Conservation (phyloP, 2,797 vertebrate species). For the Pipistrellus pipistrellus region DNA sequence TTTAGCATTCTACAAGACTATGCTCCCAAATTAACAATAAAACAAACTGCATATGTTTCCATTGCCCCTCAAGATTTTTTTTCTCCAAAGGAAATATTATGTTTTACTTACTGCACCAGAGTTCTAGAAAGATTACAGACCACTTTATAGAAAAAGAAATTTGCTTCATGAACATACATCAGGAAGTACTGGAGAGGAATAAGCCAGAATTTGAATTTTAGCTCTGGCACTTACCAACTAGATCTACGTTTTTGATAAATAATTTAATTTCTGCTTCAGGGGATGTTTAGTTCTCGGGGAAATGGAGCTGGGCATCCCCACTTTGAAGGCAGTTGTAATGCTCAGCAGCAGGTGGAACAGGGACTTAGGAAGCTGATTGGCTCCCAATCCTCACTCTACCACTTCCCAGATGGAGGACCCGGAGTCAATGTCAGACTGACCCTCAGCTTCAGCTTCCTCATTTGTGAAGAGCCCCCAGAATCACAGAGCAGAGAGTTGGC, state of each 20-base stretch:
- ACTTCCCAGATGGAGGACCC: background rate
- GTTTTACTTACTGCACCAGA: constrained; percentile 5
- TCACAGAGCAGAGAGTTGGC: background rate
- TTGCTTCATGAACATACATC: constrained; percentile 15
- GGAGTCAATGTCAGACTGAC: background rate
- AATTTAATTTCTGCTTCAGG: background rate
- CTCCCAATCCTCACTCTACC: background rate
- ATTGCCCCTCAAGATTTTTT: background rate
- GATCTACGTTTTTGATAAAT: constrained; percentile 5
- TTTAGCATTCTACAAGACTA: background rate
- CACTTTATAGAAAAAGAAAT: constrained; percentile 29
- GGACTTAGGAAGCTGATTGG: background rate
- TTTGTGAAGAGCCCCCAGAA: background rate
- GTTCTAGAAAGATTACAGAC: constrained; percentile 7
- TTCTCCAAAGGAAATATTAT: background rate
- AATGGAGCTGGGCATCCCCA: background rate
- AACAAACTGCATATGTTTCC: background rate
- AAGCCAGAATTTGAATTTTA: background rate
- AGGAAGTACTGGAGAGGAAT: background rate
- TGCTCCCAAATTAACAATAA: background rate
- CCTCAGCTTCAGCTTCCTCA: background rate
- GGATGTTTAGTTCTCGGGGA: constrained; percentile 29
- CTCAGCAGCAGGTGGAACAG: background rate
- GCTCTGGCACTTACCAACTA: background rate
- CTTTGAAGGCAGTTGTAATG: background rate